These are phyloP conservation scores for Salticus scenicus DNA, from an alignment of 2,888 invertebrate species.

Conservation along the genomic window DNA sequence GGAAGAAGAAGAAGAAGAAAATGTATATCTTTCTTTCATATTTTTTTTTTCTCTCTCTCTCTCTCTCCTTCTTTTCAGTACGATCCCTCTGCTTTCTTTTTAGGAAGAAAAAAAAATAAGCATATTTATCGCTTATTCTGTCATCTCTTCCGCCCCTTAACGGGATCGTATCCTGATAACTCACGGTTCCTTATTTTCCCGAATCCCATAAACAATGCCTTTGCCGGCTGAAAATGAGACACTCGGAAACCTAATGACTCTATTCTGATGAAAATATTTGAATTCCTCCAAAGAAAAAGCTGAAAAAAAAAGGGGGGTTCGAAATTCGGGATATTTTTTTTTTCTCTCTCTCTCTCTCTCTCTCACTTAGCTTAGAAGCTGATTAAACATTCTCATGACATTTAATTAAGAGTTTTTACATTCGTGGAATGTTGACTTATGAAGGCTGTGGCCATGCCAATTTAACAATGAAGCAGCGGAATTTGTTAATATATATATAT, in stretches of 20 bases:
- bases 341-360: constrained; percentile 25
- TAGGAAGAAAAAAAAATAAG: not conserved
- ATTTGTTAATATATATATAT: no score
- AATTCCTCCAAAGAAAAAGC: constrained; percentile 38
- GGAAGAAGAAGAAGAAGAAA: not conserved
- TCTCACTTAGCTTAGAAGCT: constrained; percentile 38
- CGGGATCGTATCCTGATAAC: not conserved
- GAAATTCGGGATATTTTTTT: constrained; percentile 35
- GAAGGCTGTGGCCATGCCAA: not conserved
- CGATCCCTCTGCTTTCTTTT: not conserved
- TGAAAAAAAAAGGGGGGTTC: constrained; percentile 21
- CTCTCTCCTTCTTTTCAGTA: not conserved
- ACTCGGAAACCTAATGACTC: constrained; percentile 40
- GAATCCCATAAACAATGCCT: constrained; percentile 25
- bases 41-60: not conserved
- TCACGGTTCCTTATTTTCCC: constrained; percentile 7
- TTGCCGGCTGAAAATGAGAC: constrained; percentile 52
- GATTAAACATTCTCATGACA: constrained; percentile 64
- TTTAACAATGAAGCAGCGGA: not conserved
- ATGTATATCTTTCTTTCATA: not conserved
- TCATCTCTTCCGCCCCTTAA: not conserved
- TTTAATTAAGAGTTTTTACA: constrained; percentile 69
- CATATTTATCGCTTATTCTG: constrained; percentile 2
- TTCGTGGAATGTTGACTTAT: constrained; percentile 64
- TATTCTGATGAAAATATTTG: constrained; percentile 58